A percentile compares a stretch with the other conserved stretches of the same genome.
These are phyloP conservation scores for Australoheros facetus DNA, from an alignment of 2,797 vertebrate genomes.

Conservation along the genomic window DNA sequence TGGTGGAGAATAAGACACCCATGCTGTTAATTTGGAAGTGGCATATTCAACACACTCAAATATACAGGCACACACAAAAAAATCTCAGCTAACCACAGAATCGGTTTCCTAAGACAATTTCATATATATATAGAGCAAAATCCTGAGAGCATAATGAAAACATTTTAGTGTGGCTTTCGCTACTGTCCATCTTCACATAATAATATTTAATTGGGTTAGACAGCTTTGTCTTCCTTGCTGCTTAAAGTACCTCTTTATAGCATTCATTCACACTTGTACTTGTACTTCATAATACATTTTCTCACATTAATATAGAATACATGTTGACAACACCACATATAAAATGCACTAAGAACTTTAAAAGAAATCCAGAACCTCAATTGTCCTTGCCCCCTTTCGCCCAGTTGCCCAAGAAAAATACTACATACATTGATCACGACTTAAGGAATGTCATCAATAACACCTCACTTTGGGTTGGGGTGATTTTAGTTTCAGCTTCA, in stretches of 20 bases:
- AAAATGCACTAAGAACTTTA: slow-evolving; percentile 66
- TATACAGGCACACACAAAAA: slow-evolving; percentile 17
- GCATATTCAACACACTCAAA: slow-evolving; percentile 42
- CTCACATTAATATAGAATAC: slow-evolving; percentile 26
- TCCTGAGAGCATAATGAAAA: slow-evolving; percentile 41
- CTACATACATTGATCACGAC: slow-evolving; percentile 57
- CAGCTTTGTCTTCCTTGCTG: slow-evolving; percentile 88
- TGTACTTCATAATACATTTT: slow-evolving; percentile 37
- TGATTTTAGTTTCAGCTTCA: slow-evolving; percentile 59
- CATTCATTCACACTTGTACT: slow-evolving; percentile 65
- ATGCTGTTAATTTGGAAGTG: slow-evolving; percentile 54
- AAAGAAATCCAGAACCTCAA: slow-evolving; percentile 64
- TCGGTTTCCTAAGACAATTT: slow-evolving; percentile 30
- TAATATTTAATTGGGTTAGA: slow-evolving; percentile 78
- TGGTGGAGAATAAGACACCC: slow-evolving; percentile 57
- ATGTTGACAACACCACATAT: slow-evolving; percentile 56
- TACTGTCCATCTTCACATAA: slow-evolving; percentile 80
- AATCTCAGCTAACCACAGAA: slow-evolving; percentile 12
- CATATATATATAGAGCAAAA: slow-evolving; percentile 34
- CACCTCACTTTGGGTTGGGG: slow-evolving; percentile 57
- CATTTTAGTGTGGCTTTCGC: slow-evolving; percentile 86
- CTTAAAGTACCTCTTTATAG: slow-evolving; percentile 77
- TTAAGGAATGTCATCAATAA: slow-evolving; percentile 72
- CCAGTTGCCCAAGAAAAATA: slow-evolving; percentile 20
- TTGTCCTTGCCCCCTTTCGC: slow-evolving; percentile 14